Base-by-base conservation (phyloP, 2,113 vertebrate genomes). In the Picathartes gymnocephalus region DNA sequence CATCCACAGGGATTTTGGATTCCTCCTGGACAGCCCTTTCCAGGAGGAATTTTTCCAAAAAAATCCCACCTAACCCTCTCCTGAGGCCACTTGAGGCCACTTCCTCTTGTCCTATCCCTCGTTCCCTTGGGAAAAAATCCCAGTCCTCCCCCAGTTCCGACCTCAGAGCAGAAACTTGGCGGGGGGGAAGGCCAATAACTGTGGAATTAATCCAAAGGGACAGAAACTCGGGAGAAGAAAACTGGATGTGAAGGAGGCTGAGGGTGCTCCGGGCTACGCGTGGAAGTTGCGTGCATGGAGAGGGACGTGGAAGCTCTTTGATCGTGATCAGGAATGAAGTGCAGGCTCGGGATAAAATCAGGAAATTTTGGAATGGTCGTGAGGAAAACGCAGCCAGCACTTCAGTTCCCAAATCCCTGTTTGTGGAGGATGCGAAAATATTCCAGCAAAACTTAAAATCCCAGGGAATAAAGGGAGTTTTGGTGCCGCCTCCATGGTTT, bases 211-310 rank as follows among this genome's bases (percentile, higher is more conserved):
- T 72, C 17, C 33, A 33, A 83, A 81, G 45, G 57, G 93, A 95
- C 81, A 3, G 64, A 19, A 79, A 45, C 5, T 69, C 15, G 4
- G 30, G n/a, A 85, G 92, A 89, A 16, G 90, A 22, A 60, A 81
- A 95, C 12, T 21, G 44, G 70, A 93, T 87, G 90, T 71, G 93
- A 95, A 89, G 81, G 92, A 68, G 53, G 40, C 20, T 12, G 35
- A 66, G 51, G 84, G 13, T 21, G 87, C 96, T 64, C 61, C 22
- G 1, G 93, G 95, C 92, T 23, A 68, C 1, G 1, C 7, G 1
- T 65, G 54, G 2, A 22, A 15, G 31, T 70, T 66, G 90, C 19
- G 19, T 86, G 89, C 50, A 0, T 10, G 0, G 23, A 84, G 60
- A 57, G 86, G 64, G n/a, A 30, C 2, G 0, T 1, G 1, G 72